A percentile compares a stretch with the other conserved stretches of the same genome.
phyloP scores from a whole-genome alignment of 2,113 vertebrate genomes.

The Tachycineta bicolor region DNA sequence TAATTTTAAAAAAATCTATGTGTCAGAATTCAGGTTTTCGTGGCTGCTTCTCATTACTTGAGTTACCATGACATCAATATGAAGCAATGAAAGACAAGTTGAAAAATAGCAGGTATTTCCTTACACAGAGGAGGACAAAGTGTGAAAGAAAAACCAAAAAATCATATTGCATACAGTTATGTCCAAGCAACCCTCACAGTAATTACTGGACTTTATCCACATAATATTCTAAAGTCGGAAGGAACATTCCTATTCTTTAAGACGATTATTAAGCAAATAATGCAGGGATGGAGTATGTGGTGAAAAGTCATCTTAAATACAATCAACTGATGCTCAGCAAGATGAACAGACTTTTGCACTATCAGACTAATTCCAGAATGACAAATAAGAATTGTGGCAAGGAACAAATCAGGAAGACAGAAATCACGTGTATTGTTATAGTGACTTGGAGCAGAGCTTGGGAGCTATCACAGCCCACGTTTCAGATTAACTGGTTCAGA shows the following conservation, averaged over 20 bases:
- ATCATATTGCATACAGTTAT: not conserved
- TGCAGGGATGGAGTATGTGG: not conserved
- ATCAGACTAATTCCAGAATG: not conserved
- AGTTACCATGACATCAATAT: not conserved
- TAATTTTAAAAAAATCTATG: accelerated
- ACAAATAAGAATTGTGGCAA: not conserved
- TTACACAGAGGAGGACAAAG: not conserved
- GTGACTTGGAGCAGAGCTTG: not conserved
- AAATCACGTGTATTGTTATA: not conserved
- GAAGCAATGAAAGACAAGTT: not conserved
- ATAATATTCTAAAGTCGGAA: not conserved
- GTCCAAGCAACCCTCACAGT: not conserved
- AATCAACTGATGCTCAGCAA: not conserved
- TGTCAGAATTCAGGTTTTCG: not conserved
- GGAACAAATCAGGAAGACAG: not conserved
- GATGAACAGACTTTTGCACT: not conserved
- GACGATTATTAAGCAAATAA: not conserved
- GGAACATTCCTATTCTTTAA: not conserved
- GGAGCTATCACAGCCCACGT: not conserved
- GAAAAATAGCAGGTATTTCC: not conserved
- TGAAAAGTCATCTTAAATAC: not conserved
- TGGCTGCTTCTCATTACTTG: not conserved
- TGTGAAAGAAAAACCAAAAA: not conserved
- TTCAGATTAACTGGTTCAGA: not conserved
- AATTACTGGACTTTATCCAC: not conserved